phyloP scores from a whole-genome alignment of 2,888 invertebrate species.

The Apodemia hepburni region DNA sequence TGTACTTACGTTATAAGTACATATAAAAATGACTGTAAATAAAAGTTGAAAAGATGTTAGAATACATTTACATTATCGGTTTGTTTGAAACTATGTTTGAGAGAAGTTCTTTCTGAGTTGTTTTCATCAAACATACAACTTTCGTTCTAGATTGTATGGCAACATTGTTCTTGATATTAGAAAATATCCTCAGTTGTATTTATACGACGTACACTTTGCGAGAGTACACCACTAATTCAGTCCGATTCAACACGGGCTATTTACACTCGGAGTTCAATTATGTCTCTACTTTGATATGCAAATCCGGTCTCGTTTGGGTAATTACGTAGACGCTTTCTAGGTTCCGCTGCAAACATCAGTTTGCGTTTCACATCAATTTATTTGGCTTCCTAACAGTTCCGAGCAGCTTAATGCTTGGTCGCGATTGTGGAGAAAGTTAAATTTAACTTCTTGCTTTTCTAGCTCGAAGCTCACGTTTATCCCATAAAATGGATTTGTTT shows the following conservation, averaged over 20 bases:
- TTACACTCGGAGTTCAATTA: conserved; percentile 74
- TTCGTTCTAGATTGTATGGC: too few species aligned
- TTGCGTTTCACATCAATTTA: conserved; percentile 40
- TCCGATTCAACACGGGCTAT: conserved; percentile 74
- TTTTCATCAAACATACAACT: too few species aligned
- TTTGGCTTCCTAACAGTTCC: conserved; percentile 13
- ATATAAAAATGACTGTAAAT: too few species aligned
- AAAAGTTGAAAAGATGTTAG: too few species aligned
- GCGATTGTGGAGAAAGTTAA: conserved; percentile 13
- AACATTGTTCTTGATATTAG: too few species aligned
- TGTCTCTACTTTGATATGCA: conserved; percentile 76
- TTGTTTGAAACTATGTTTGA: neutral
- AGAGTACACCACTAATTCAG: conserved; percentile 68
- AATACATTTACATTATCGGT: too few species aligned
- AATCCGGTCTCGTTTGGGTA: conserved; percentile 72
- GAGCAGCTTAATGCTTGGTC: conserved; percentile 14
- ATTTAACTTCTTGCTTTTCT: conserved; percentile 12
- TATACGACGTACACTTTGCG: conserved; percentile 35
- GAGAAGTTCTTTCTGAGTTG: neutral
- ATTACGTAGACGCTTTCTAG: conserved; percentile 69
- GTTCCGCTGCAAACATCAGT: conserved; percentile 59
- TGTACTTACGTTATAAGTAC: too few species aligned
- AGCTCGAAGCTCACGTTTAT: neutral
- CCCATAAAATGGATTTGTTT: conserved; percentile 2
- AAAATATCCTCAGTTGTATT: neutral